These are phyloP conservation scores for Phengaris alcon DNA, from an alignment of 2,888 invertebrate species.

Conservation along the genomic window DNA sequence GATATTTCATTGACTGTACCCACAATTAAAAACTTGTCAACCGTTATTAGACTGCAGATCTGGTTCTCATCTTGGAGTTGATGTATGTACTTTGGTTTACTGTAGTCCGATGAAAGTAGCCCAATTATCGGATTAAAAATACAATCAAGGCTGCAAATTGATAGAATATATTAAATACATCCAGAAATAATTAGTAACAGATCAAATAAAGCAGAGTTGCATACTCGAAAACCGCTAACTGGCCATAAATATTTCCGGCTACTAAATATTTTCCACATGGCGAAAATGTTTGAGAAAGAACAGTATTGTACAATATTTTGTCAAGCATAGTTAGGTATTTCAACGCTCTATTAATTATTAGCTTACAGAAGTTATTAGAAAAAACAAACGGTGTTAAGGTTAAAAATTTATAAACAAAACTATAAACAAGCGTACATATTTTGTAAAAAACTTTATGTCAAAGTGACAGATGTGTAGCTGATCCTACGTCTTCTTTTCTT, in stretches of 20 bases:
- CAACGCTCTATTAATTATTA: neutral
- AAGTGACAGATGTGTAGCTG: neutral
- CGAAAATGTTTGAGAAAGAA: conserved; percentile 89
- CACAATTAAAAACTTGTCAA: conserved; percentile 83
- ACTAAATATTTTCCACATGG: conserved; percentile 90
- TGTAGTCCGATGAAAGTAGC: conserved; percentile 75
- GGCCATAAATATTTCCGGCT: conserved; percentile 91
- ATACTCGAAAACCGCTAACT: conserved; percentile 90
- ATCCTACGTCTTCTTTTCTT: neutral
- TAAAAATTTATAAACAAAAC: neutral
- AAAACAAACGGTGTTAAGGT: neutral
- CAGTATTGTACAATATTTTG: conserved; percentile 87
- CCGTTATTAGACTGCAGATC: conserved; percentile 83
- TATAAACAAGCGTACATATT: too few species aligned
- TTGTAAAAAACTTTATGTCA: neutral
- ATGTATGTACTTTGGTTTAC: conserved; percentile 80
- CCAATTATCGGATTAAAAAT: conserved; percentile 80
- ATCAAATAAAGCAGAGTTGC: conserved; percentile 48
- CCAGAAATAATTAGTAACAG: neutral
- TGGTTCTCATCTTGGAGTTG: conserved; percentile 81
- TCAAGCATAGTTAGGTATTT: conserved; percentile 55
- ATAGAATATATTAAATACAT: neutral
- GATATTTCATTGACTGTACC: conserved; percentile 88
- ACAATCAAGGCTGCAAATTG: conserved; percentile 78
- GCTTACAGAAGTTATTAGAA: neutral